These are phyloP conservation scores for Microctonus brassicae DNA, from an alignment of 2,888 invertebrate genomes.

Conservation along the genomic window DNA sequence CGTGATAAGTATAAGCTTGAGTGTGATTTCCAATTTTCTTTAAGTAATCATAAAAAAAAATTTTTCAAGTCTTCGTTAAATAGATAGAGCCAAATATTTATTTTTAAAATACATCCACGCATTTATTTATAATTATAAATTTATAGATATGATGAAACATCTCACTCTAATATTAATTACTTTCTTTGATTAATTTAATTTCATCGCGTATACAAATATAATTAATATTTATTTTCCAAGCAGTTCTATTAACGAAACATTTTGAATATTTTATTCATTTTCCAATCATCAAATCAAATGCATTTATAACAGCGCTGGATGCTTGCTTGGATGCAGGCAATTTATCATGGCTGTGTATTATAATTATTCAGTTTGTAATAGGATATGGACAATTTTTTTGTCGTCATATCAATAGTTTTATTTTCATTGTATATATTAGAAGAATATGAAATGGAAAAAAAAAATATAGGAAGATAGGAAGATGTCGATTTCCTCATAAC, in stretches of 20 bases:
- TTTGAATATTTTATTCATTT: too few relatives aligned
- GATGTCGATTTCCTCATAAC: constrained; percentile 39
- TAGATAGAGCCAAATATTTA: background rate
- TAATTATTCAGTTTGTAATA: background rate
- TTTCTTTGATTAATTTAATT: too few relatives aligned
- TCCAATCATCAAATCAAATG: too few relatives aligned
- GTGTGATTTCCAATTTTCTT: background rate
- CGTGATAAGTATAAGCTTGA: background rate
- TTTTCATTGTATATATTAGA: background rate
- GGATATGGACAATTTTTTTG: constrained; percentile 56
- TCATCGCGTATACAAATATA: background rate
- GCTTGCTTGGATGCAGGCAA: background rate
- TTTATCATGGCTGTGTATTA: constrained; percentile 17
- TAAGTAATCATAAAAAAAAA: background rate
- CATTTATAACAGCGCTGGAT: too few relatives aligned
- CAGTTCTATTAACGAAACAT: too few relatives aligned
- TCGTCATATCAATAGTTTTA: constrained; percentile 40
- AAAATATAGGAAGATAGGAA: background rate
- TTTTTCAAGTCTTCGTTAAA: background rate
- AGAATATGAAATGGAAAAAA: background rate
- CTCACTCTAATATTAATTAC: background rate
- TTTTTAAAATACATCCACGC: background rate
- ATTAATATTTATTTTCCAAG: too few relatives aligned
- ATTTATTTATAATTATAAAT: background rate
- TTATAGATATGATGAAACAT: too few relatives aligned